A percentile compares a stretch with the other conserved stretches of the same genome.
These are phyloP conservation scores for Himantopus leucocephalus DNA, from an alignment of 2,113 vertebrate species.

Conservation along the genomic window DNA sequence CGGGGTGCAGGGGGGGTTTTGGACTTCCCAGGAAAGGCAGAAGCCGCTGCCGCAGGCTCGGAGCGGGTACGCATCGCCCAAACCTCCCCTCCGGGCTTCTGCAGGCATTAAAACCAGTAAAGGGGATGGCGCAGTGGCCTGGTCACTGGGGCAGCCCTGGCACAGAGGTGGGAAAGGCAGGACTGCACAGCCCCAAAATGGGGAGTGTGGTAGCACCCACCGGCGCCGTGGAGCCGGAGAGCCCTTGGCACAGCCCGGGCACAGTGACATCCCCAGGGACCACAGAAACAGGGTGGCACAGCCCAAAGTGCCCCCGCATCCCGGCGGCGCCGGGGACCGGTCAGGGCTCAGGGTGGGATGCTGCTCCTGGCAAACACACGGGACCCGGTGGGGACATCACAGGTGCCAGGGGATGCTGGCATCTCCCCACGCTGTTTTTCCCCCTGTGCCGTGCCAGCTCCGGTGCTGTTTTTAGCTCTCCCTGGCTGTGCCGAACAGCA, in stretches of 20 bases:
- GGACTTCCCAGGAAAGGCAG: neutral
- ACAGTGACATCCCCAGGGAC: accelerated
- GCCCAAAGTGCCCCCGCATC: neutral
- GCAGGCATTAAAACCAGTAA: neutral
- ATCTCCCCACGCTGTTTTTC: neutral
- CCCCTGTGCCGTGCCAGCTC: neutral
- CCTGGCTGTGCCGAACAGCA: neutral
- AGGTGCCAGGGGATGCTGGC: neutral
- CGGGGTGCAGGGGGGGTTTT: too few relatives aligned
- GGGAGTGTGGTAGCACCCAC: accelerated
- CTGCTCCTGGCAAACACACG: accelerated
- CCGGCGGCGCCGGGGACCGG: accelerated
- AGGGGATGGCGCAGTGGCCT: neutral
- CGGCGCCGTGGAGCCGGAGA: accelerated
- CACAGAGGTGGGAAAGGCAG: neutral
- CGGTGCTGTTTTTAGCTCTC: neutral
- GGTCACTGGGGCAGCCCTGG: neutral
- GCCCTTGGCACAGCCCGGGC: neutral
- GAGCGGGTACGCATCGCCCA: accelerated
- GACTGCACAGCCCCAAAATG: accelerated
- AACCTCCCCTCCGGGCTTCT: neutral
- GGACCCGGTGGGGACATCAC: too few relatives aligned
- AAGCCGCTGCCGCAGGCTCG: neutral
- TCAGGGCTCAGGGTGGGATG: neutral
- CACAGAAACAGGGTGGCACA: neutral